These are phyloP conservation scores for Galendromus occidentalis DNA, from an alignment of 1,140 invertebrate species.

Conservation along the genomic window DNA sequence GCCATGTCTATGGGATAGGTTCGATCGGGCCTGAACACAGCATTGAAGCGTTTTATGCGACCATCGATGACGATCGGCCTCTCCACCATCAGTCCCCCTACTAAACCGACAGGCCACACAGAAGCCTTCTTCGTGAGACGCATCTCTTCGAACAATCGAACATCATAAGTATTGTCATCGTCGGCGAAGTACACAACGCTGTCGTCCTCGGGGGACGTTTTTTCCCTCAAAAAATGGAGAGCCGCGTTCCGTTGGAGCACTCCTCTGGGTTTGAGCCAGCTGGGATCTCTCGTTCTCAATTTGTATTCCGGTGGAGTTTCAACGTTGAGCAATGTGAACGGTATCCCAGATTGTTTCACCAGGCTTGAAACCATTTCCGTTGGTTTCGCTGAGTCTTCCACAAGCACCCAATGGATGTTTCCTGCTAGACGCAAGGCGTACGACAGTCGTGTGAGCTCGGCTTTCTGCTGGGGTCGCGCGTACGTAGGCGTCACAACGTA, in stretches of 20 bases:
- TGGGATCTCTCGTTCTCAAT: conserved; percentile 44
- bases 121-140: conserved; percentile 61
- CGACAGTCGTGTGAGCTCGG: conserved; percentile 70
- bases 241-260: conserved; percentile 81
- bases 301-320: conserved; percentile 48
- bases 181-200: conserved; percentile 93
- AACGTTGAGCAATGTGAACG: conserved; percentile 55
- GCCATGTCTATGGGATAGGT: conserved; percentile 96
- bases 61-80: conserved; percentile 46
- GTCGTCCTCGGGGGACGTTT: conserved; percentile 36
- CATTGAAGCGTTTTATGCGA: conserved; percentile 54
- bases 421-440: conserved; percentile 69
- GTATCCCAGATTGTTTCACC: conserved; percentile 45
- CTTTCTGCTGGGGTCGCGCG: conserved; percentile 69
- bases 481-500: conserved; percentile 88
- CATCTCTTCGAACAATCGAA: conserved; percentile 78
- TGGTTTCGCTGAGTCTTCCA: conserved; percentile 63
- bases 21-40: conserved; percentile 58
- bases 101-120: conserved; percentile 91
- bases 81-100: conserved; percentile 62
- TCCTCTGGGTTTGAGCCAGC: conserved; percentile 77
- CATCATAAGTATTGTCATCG: conserved; percentile 87
- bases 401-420: conserved; percentile 83
- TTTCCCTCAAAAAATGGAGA: conserved; percentile 59
- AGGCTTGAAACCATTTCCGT: conserved; percentile 57